These are phyloP conservation scores for Hypolimnas misippus DNA, from an alignment of 2,888 invertebrate genomes.

Conservation along the genomic window DNA sequence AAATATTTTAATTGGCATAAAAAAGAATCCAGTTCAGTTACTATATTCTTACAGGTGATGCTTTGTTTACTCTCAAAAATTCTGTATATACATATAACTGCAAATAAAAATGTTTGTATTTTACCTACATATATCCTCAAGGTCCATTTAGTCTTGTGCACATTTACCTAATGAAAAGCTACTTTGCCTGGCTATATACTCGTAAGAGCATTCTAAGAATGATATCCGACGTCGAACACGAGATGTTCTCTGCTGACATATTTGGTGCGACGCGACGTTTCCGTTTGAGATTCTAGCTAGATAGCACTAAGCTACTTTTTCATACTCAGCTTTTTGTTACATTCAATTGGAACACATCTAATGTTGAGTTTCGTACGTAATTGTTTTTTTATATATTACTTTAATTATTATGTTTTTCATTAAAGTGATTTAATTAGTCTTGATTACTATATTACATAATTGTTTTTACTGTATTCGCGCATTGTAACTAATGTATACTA, in stretches of 20 bases:
- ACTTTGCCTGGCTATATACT: constrained; percentile 5
- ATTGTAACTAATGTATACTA: neutral
- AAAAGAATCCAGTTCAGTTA: no score
- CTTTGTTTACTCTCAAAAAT: neutral
- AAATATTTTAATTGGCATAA: no score
- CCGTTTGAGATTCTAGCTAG: constrained; percentile 23
- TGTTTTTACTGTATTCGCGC: neutral
- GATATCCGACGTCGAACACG: constrained; percentile 26
- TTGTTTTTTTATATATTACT: no score
- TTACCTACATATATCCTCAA: neutral
- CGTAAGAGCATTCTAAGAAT: constrained; percentile 34
- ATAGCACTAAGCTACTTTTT: constrained; percentile 16
- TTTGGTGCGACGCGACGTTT: constrained; percentile 33
- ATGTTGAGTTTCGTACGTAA: neutral
- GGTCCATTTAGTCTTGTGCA: neutral
- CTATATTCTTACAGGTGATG: no score
- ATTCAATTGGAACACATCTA: neutral
- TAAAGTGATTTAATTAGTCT: no score
- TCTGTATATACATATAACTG: neutral
- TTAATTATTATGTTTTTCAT: no score
- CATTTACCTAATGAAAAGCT: constrained; percentile 15
- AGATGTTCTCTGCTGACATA: constrained; percentile 33
- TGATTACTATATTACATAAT: neutral
- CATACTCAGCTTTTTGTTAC: neutral
- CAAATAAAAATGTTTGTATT: neutral